These are phyloP conservation scores for Drosophila novamexicana DNA, from an alignment of 1,140 invertebrate species.

Conservation along the genomic window DNA sequence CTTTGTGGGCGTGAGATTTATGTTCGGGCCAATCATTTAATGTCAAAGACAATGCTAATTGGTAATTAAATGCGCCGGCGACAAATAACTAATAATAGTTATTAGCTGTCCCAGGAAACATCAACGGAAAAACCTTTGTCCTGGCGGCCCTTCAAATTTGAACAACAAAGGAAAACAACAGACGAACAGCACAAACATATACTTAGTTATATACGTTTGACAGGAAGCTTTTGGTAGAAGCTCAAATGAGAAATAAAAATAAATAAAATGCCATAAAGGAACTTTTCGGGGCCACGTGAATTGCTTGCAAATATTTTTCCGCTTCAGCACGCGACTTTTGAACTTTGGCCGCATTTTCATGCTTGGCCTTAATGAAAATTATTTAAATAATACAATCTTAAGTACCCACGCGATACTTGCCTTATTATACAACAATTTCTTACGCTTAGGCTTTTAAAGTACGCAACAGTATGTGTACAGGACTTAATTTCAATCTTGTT, in stretches of 20 bases:
- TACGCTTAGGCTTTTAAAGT: neutral
- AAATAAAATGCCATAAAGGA: slow-evolving; percentile 47
- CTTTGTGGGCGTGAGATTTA: slow-evolving; percentile 55
- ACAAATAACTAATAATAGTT: slow-evolving; percentile 20
- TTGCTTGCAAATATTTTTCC: slow-evolving; percentile 26
- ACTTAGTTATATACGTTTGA: neutral
- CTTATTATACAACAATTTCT: neutral
- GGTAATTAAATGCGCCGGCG: slow-evolving; percentile 51
- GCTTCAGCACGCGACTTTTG: slow-evolving; percentile 23
- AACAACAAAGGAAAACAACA: neutral
- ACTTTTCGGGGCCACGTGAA: slow-evolving; percentile 43
- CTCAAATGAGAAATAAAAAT: slow-evolving; percentile 44
- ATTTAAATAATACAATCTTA: slow-evolving; percentile 22
- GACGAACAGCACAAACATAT: neutral
- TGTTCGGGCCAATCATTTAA: slow-evolving; percentile 27
- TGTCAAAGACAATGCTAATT: slow-evolving; percentile 65
- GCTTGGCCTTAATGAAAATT: slow-evolving; percentile 48
- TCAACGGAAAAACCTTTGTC: neutral
- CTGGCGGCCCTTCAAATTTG: neutral
- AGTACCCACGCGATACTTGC: neutral
- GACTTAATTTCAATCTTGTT: neutral
- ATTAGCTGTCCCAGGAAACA: neutral
- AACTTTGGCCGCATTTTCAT: slow-evolving; percentile 19
- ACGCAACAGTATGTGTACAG: too few relatives aligned
- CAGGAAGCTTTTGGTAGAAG: neutral